Evolutionary conservation across 2,888 invertebrate genomes (phyloP).

Genomic region (Malthinus seriepunctatus): DNA sequence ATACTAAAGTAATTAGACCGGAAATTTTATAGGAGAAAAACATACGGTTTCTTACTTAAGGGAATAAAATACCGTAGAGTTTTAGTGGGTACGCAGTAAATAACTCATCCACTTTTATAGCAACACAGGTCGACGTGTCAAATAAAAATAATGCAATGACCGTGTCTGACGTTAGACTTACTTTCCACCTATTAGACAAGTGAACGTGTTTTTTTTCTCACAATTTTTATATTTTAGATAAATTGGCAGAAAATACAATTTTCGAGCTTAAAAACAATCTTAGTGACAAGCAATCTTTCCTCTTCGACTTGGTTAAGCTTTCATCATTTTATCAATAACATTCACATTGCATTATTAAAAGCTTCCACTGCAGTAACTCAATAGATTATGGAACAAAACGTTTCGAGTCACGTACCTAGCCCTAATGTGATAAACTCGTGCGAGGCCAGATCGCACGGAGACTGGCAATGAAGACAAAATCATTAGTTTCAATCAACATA

Average conservation of each 20-base stretch:
- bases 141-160: conserved; percentile 45
- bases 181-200: conserved; percentile 30
- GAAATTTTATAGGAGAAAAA: neutral
- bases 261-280: conserved; percentile 22
- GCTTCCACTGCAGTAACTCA: conserved; percentile 26
- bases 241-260: conserved; percentile 28
- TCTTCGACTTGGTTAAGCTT: conserved; percentile 11
- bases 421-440: conserved; percentile 48
- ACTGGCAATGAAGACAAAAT: conserved; percentile 51
- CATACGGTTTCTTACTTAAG: conserved; percentile 6
- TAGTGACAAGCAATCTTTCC: conserved; percentile 25
- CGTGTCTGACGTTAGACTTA: conserved; percentile 39
- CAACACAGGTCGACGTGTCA: conserved; percentile 35
- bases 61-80: conserved; percentile 30
- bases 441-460: conserved; percentile 43
- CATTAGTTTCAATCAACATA: conserved; percentile 54
- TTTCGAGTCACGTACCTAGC: conserved; percentile 48
- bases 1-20: neutral
- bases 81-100: conserved; percentile 33
- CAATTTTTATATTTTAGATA: conserved; percentile 30
- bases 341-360: conserved; percentile 25
- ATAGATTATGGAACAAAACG: conserved; percentile 26
- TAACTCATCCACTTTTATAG: conserved; percentile 41
- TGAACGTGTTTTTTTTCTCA: conserved; percentile 28
- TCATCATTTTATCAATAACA: conserved; percentile 24